Base-by-base conservation (phyloP, 2,797 vertebrate species). In the Echeneis naucrates region DNA sequence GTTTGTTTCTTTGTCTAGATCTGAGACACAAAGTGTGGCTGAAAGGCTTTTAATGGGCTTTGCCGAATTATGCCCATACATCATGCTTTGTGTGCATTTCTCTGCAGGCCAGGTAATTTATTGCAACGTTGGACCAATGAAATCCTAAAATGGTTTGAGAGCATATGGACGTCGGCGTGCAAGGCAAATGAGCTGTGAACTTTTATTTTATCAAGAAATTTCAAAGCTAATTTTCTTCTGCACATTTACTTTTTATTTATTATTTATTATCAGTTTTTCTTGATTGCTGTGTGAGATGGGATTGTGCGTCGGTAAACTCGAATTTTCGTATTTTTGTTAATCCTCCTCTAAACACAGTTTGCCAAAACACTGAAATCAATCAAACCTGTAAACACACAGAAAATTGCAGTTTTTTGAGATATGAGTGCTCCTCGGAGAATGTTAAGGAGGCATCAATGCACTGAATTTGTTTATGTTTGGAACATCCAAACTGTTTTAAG, bases 111-210 rank as follows among this genome's bases (percentile, higher is more conserved):
- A 53, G 38, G 24, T 19, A 1, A 48, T 54, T 26, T 59, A 27
- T 53, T 37, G 12, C 11, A 42, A 27, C 33, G n/a, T 12, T 13
- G 19, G 4, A 10, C 11, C 5, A 4, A 24, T 51, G 19, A 51
- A 13, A 54, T 35, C 42, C 16, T 58, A 54, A 30, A 30, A 64
- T 57, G 26, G n/a, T 51, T 38, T 70, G 35, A 48, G 53, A 69
- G 26, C 0, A 13, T 30, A 8, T 24, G 23, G 7, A 33, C 16
- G 19, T 42, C 12, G 33, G 24, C 40, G 44, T 23, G 9, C 16
- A 54, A 12, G 44, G 21, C 16, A 57, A n/a, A 56, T 21, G 37
- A 26, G 12, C 21, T 38, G 10, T 59, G 10, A 7, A 24, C 8
- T 57, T 50, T n/a, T 24, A 14, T 24, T 57, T 21, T 33, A 26